phyloP scores from a whole-genome alignment of 2,797 vertebrate species.

The Anabas testudineus region DNA sequence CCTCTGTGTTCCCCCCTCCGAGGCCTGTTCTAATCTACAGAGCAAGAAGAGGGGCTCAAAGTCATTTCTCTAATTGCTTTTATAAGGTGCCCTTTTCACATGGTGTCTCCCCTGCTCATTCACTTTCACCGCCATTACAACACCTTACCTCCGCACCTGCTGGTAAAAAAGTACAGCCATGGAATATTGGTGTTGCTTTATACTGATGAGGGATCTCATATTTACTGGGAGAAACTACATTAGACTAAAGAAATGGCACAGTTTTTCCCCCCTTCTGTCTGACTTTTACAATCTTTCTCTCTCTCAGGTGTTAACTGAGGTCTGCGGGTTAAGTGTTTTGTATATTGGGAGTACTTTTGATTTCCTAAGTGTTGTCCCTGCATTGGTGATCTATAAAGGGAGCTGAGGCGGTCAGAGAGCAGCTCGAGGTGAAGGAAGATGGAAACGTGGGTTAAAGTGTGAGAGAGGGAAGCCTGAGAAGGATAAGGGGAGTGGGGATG shows the following conservation, averaged over 20 bases:
- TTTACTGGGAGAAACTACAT: conserved; percentile 1
- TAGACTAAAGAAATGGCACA: neutral
- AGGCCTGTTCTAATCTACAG: conserved; percentile 81
- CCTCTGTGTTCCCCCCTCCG: conserved; percentile 71
- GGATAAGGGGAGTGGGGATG: conserved; percentile 69
- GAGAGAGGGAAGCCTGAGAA: conserved; percentile 59
- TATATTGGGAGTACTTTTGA: conserved; percentile 64
- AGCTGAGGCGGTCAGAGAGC: conserved; percentile 48
- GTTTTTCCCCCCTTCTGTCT: neutral
- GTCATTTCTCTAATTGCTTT: conserved; percentile 85
- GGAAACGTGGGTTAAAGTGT: conserved; percentile 75
- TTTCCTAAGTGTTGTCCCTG: conserved; percentile 76
- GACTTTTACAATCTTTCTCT: conserved; percentile 15
- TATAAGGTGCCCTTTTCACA: conserved; percentile 86
- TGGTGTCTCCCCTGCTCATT: conserved; percentile 74
- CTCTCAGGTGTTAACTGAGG: conserved; percentile 36
- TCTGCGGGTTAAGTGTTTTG: conserved; percentile 63
- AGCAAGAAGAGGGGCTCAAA: conserved; percentile 81
- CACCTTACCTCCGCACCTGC: conserved; percentile 68
- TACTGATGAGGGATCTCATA: conserved; percentile 15
- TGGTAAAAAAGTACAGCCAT: conserved; percentile 36
- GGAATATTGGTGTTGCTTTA: conserved; percentile 19
- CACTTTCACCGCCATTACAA: conserved; percentile 74
- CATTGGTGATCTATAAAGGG: conserved; percentile 63
- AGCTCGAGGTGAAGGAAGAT: conserved; percentile 61